Percentiles rank a stretch among this genome's conserved stretches.
phyloP scores from a whole-genome alignment of 2,888 invertebrate species.

The Pachydiplax longipennis region DNA sequence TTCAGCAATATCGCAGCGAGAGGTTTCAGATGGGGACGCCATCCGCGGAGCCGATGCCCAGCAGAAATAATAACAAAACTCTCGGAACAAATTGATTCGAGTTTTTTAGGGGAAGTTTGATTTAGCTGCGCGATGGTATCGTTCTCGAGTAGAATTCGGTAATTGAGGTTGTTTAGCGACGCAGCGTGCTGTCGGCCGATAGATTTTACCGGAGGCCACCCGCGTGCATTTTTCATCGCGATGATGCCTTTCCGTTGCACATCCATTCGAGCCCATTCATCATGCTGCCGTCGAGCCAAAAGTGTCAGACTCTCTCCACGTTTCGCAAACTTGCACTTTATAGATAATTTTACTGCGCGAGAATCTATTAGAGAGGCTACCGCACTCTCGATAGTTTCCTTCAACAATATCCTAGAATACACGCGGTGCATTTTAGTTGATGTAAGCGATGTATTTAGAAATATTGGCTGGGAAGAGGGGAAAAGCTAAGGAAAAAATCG shows the following conservation, averaged over 20 bases:
- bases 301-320: background rate
- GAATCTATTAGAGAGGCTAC: background rate
- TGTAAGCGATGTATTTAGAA: no score
- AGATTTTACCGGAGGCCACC: background rate
- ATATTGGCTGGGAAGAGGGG: no score
- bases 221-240: background rate
- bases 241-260: background rate
- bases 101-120: background rate
- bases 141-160: background rate
- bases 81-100: background rate
- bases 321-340: background rate
- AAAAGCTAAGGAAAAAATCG: no score
- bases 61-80: background rate
- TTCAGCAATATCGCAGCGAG: slow-evolving; percentile 20
- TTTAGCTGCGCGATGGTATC: background rate
- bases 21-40: background rate
- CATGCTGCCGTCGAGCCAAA: background rate
- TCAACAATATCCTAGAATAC: no score
- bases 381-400: no score
- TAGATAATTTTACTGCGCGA: background rate
- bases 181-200: background rate
- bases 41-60: background rate
- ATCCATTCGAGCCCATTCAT: background rate
- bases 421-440: no score
- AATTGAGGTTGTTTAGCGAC: slow-evolving; percentile 6